These are phyloP conservation scores for Trachelus tabidus DNA, from an alignment of 2,888 invertebrate species.

Conservation along the genomic window DNA sequence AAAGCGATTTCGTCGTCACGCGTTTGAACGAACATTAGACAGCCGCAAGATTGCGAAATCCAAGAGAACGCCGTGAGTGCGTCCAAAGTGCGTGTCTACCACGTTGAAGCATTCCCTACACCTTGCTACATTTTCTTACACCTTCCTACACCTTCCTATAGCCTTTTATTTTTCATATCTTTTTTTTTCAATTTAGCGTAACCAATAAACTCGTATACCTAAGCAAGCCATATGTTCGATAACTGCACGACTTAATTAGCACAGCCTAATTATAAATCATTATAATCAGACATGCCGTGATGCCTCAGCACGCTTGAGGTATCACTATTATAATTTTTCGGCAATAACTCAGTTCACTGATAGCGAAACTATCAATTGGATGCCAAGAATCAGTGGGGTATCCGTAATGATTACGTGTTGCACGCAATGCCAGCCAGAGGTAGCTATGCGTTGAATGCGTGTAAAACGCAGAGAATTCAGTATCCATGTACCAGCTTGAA, in stretches of 20 bases:
- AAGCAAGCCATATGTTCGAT: background rate
- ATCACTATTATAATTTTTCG: background rate
- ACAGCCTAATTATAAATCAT: background rate
- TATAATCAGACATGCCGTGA: background rate
- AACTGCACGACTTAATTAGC: background rate
- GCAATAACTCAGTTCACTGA: background rate
- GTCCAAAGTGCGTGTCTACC: background rate
- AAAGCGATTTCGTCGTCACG: slow-evolving; percentile 7
- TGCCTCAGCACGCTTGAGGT: background rate
- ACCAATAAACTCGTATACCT: background rate
- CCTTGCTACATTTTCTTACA: background rate
- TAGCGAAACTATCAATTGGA: background rate
- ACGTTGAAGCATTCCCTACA: background rate
- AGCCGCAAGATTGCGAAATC: background rate
- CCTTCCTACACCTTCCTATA: background rate
- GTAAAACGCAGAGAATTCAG: background rate
- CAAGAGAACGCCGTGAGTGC: background rate
- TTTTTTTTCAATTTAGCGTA: background rate
- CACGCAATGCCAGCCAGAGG: background rate
- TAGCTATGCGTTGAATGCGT: background rate
- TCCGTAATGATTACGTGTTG: background rate
- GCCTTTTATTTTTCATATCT: background rate
- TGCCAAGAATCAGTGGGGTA: background rate
- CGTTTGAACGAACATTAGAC: background rate
- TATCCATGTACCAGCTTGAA: background rate